Percentiles rank a stretch among this genome's conserved stretches.
Evolutionary conservation across 2,113 vertebrate species (phyloP).

Genomic region (Patagioenas fasciata): DNA sequence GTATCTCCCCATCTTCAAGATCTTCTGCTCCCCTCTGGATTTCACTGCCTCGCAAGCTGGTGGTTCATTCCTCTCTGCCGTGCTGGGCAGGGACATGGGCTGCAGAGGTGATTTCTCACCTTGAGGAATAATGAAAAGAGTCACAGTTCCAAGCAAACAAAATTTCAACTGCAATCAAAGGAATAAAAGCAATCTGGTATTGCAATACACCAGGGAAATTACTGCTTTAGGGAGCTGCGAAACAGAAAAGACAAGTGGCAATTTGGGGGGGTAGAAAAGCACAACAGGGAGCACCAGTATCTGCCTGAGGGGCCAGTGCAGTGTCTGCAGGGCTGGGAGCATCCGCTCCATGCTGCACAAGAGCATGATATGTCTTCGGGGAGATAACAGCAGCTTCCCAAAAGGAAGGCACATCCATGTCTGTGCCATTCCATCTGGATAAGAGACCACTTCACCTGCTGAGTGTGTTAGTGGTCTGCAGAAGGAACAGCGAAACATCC

Average conservation of each 20-base stretch:
- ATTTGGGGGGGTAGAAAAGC: not conserved
- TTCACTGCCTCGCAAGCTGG: not conserved
- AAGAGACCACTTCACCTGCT: not conserved
- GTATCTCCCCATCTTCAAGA: not conserved
- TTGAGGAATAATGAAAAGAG: not conserved
- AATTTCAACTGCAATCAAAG: not conserved
- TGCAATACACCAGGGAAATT: not conserved
- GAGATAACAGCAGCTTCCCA: not conserved
- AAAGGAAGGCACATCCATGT: not conserved
- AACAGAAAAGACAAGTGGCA: not conserved
- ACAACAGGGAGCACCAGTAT: not conserved
- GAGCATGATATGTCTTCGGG: not conserved
- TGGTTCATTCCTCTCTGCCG: rapidly evolving
- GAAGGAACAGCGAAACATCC: not conserved
- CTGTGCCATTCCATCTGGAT: not conserved
- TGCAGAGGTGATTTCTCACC: not conserved
- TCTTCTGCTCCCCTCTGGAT: not conserved
- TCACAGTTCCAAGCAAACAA: not conserved
- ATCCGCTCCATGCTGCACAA: not conserved
- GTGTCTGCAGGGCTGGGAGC: not conserved
- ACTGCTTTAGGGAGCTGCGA: not conserved
- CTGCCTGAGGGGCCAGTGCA: not conserved
- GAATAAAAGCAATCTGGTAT: not conserved
- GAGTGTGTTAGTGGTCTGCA: rapidly evolving
- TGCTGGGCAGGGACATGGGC: not conserved